Evolutionary conservation across 2,888 invertebrate species (phyloP).

Genomic region (Pristionchus arcanus): DNA sequence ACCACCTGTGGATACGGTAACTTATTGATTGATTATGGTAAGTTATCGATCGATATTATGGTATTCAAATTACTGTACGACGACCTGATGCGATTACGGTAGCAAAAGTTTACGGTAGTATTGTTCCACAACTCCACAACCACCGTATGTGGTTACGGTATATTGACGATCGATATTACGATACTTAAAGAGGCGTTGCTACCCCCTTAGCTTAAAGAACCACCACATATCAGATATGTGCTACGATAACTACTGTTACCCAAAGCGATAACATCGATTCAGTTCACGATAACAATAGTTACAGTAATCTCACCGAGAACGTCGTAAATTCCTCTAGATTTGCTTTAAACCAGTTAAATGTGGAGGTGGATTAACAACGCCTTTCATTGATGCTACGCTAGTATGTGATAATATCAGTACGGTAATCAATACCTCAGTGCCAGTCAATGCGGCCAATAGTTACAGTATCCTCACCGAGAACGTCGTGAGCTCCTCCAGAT

Average conservation of each 20-base stretch:
- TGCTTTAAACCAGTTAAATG: too few relatives aligned
- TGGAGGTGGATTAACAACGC: too few relatives aligned
- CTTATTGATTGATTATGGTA: not conserved
- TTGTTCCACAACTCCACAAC: constrained; percentile 1
- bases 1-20: constrained; percentile 84
- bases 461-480: constrained; percentile 43
- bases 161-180: not conserved
- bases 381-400: too few relatives aligned
- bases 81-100: too few relatives aligned
- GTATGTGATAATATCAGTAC: too few relatives aligned
- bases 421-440: too few relatives aligned
- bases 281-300: not conserved
- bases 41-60: constrained; percentile 43
- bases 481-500: constrained; percentile 43
- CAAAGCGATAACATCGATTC: not conserved
- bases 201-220: not conserved
- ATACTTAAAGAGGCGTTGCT: not conserved
- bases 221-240: not conserved
- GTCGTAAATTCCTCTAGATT: too few relatives aligned
- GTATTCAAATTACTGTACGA: too few relatives aligned
- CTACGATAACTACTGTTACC: not conserved
- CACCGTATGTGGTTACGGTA: too few relatives aligned
- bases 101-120: too few relatives aligned
- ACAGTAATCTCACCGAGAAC: not conserved
- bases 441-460: too few relatives aligned